Evolutionary conservation across 2,113 vertebrate genomes (phyloP), one percentile per base, ranked within the genome.

Genomic region (Pandion haliaetus): DNA sequence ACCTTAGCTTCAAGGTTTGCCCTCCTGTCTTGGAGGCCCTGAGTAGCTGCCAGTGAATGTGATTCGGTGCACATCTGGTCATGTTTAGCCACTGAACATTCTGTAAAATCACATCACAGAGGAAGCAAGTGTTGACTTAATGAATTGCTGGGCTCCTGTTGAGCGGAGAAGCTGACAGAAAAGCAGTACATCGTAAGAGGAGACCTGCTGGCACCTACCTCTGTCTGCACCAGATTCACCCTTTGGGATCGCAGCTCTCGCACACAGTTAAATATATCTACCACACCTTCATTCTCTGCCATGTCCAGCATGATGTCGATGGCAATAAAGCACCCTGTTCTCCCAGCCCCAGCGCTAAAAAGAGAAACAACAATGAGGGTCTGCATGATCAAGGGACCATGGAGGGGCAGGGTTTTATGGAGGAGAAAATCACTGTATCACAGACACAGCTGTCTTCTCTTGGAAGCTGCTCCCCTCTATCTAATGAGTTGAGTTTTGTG

Each of bases 271-370:
- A 99, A 99, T 58, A 99, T 99, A 96, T 99, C 99, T 79, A 99
- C 99, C 76, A 99, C 99, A 1, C 99, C 99, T 90, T 99, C 99
- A 2, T 99, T 99, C 98, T 99, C 99, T 1, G 99, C 99, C 99
- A 99, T 99, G 98, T 99, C 99, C 34, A 99, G 98, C 99, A 99
- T 99, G 96, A 99, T 99, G 98, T 99, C 99, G 15, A 99, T 99
- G 32, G 99, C 99, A 14, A 99, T 99, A 88, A 99, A 99, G 76
- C 99, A 99, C 78, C 99, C 99, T 5, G 99, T 99, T 97, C 99
- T 98, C 40, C 99, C 99, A 0, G 99, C 99, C 19, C 99, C 99
- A 15, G 99, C 99, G 65, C 99, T 99, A 84, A 4, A 95, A 96
- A 67, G 28, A 82, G 40, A 42, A 8, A 47, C 66, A 67, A 52